Base-by-base conservation (phyloP, 2,888 invertebrate genomes). In the Lobophora halterata region DNA sequence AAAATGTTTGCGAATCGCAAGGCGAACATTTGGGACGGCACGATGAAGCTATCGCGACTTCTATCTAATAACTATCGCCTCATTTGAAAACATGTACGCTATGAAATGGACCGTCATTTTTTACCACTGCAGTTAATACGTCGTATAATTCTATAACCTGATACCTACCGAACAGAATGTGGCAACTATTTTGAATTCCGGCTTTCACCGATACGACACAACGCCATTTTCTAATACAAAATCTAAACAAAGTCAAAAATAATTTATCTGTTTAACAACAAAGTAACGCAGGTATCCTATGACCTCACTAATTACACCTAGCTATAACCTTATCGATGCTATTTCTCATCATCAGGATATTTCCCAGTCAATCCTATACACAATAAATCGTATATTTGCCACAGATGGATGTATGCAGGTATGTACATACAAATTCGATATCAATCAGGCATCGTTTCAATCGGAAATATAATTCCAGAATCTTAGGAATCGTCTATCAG, bases 281-380 rank as follows among this genome's bases (percentile, higher is more conserved):
- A 68, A 71, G 60, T 65, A 71, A 67, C 62, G 61, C 72, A 60
- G 60, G 64, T 63, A 65, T 58, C 67, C 63, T 70, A 76, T 69
- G 65, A 65, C 65, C 65, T 64, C 68, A 68, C 76, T 79, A 73
- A 75, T 73, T 69, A 73, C 56, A 55, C 74, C 78, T 80, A 81
- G 67, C 79, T 81, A 80, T n/a, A n/a, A n/a, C 65, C 69, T 75
- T 74, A 79, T 59, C 63, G 69, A 69, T 63, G 63, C 69, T 64
- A 65, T 64, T 62, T 66, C 61, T 56, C 55, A 39, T 55, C 36
- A 49, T 54, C 53, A 58, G 68, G 46, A 46, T 39, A 19, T 18
- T 17, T 58, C 58, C 53, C 60, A 46, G 52, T 52, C 58, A 58
- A 57, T 55, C 58, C 59, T 63, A 55, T 63, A 63, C 60, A 65